These are phyloP conservation scores for Ptychochromis oligacanthus DNA, from an alignment of 2,113 vertebrate species.

Conservation along the genomic window DNA sequence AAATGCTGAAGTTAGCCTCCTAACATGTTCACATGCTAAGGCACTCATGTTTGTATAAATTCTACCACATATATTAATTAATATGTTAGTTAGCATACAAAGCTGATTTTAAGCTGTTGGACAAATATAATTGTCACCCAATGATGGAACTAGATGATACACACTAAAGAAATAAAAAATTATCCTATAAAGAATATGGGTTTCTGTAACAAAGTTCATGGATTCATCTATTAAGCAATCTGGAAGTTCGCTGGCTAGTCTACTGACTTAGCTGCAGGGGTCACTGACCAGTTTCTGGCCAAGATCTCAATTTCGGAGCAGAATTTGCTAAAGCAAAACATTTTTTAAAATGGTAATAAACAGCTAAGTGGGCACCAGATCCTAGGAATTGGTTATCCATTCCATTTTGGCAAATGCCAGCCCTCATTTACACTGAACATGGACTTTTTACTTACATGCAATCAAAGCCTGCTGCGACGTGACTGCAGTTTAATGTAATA, in stretches of 20 bases:
- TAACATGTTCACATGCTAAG: not conserved
- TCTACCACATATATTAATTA: not conserved
- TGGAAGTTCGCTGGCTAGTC: not conserved
- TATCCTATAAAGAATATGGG: not conserved
- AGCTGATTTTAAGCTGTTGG: not conserved
- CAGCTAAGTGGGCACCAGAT: not conserved
- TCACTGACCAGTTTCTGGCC: not conserved
- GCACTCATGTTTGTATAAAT: not conserved
- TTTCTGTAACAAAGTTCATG: not conserved
- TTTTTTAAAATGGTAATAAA: not conserved
- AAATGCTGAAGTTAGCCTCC: too few relatives aligned
- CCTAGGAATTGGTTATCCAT: not conserved
- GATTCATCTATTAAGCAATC: not conserved
- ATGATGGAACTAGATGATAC: not conserved
- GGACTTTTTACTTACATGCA: not conserved
- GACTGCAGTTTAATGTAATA: not conserved
- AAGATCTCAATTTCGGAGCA: not conserved
- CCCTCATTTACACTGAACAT: not conserved
- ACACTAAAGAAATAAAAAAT: not conserved
- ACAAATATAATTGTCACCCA: not conserved
- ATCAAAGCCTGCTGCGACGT: not conserved
- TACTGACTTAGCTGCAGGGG: not conserved
- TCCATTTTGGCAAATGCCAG: not conserved
- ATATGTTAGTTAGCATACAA: not conserved
- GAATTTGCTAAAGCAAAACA: not conserved